Evolutionary conservation across 2,113 vertebrate species (phyloP).

Genomic region (Rousettus leschenaultii): DNA sequence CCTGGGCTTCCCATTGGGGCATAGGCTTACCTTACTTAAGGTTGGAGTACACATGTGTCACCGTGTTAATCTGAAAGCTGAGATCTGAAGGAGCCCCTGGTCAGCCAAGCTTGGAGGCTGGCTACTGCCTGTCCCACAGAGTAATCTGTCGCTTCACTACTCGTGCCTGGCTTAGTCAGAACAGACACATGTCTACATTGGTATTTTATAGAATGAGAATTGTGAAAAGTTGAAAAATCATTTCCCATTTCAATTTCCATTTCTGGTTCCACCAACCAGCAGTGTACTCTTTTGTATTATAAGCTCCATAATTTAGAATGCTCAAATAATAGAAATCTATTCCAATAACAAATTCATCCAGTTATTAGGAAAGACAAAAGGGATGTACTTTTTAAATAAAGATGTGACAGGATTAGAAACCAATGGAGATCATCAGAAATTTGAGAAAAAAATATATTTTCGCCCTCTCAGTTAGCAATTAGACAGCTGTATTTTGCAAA

Average conservation of each 20-base stretch:
- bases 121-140: background rate
- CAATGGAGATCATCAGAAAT: slow-evolving; percentile 65
- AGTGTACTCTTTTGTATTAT: background rate
- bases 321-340: slow-evolving; percentile 56
- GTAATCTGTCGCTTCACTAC: background rate
- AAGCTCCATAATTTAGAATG: slow-evolving; percentile 43
- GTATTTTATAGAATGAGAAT: background rate
- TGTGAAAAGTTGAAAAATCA: slow-evolving; percentile 21
- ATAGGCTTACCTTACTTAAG: background rate
- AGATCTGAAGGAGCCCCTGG: background rate
- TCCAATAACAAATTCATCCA: slow-evolving; percentile 51
- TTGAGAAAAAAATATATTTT: slow-evolving; percentile 52
- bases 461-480: slow-evolving; percentile 59
- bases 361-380: slow-evolving; percentile 75
- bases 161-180: background rate
- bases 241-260: background rate
- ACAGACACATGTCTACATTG: background rate
- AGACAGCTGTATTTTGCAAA: slow-evolving; percentile 74
- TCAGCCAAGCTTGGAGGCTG: background rate
- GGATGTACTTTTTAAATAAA: slow-evolving; percentile 61
- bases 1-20: background rate
- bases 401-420: slow-evolving; percentile 72
- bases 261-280: background rate
- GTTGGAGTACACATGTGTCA: rapidly evolving
- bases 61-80: background rate